Evolutionary conservation across 2,113 vertebrate species (phyloP), one percentile per base, ranked within the genome.

Genomic region (Corythoichthys intestinalis): DNA sequence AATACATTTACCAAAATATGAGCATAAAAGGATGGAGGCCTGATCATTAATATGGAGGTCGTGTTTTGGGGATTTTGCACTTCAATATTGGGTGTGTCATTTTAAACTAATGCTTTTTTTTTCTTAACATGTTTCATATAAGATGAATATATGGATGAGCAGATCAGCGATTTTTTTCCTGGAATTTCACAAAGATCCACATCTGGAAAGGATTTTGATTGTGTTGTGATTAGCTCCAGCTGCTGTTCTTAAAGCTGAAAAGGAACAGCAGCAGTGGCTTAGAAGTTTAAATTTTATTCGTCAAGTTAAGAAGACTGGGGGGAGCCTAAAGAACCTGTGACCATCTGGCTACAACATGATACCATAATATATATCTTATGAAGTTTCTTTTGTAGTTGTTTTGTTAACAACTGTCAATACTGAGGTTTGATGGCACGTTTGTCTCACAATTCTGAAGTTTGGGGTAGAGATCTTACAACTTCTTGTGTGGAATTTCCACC

Each of bases 171-270:
- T 64, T 54, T 52, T 52, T 80, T 86, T 88, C 81, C 77, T 78
- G 74, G 83, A 89, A 85, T 77, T 81, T 77, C 52, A 50, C 49
- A 54, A 73, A 72, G 72, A 75, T 75, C 69, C 66, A 84, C 86
- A 91, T 91, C 86, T 90, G 88, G 84, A 79, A 73, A 6, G 12
- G 60, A 84, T 90, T 80, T 77, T 53, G 52, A 61, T 67, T 53
- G 66, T 15, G 1, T 60, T 75, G 63, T 79, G 73, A 86, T 44
- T 77, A 73, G 76, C 69, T 44, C 17, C 4, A 3, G 63, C 73
- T 64, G 66, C 71, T 6, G 70, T 76, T 67, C 72, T 69, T 34
- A 72, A 73, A 62, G 38, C 66, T 65, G 20, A 1, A 76, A 75
- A 73, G 65, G 73, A 80, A 58, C 63, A 13, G 57, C 72, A 64